Percentiles rank a stretch among this genome's conserved stretches.
These are phyloP conservation scores for Meiosimyza platycephala DNA, from an alignment of 2,888 invertebrate genomes.

Conservation along the genomic window DNA sequence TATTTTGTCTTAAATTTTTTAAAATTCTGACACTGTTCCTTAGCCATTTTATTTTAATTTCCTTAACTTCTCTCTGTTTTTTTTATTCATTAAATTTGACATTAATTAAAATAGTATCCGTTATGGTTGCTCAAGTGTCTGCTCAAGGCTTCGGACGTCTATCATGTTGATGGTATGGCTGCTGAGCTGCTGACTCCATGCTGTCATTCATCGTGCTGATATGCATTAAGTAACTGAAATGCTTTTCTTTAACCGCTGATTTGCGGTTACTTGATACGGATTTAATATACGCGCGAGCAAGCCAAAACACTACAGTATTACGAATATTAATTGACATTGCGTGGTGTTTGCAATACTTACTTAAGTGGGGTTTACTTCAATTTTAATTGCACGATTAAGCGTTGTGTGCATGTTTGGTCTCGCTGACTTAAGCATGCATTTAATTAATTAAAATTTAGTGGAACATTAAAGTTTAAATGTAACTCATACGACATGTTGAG, in stretches of 20 bases:
- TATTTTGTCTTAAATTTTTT: background rate
- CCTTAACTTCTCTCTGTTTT: constrained; percentile 1
- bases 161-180: background rate
- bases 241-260: constrained; percentile 7
- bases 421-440: no score
- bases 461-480: no score
- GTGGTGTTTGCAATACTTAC: no score
- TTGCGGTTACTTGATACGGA: constrained; percentile 1
- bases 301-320: no score
- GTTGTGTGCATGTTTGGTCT: no score
- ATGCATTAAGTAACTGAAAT: no score
- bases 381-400: no score
- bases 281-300: no score
- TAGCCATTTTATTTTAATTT: constrained; percentile 2
- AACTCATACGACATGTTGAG: no score
- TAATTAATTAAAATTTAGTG: no score
- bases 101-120: constrained; percentile 30
- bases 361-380: no score
- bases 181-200: background rate
- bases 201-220: background rate
- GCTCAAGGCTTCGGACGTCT: background rate
- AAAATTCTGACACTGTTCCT: background rate
- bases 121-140: constrained; percentile 4
- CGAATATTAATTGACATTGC: no score
- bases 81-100: constrained; percentile 22